Percentiles rank a stretch among this genome's conserved stretches.
Conservation (phyloP, 2,888 invertebrate species). For the Epistrophella euchroma region DNA sequence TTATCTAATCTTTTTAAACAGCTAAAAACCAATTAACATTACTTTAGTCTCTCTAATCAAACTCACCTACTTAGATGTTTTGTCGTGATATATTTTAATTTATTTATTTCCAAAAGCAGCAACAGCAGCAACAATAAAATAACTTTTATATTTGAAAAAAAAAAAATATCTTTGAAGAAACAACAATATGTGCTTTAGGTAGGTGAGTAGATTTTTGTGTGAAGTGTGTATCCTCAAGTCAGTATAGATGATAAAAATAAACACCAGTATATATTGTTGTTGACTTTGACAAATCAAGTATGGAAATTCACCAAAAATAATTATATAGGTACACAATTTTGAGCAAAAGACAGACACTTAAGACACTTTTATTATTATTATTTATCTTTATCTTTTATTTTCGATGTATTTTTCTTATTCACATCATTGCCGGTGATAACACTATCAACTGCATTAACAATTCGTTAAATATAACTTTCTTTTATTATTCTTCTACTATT, state of each 20-base stretch:
- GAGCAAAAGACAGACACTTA: constrained; percentile 6
- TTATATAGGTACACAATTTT: constrained; percentile 1
- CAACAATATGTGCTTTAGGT: background rate
- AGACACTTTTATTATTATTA: background rate
- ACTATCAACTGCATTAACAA: constrained; percentile 45
- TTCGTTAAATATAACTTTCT: constrained; percentile 16
- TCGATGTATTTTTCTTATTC: constrained; percentile 8
- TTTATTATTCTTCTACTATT: constrained; percentile 9
- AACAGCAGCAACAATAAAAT: constrained; percentile 10
- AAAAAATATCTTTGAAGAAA: constrained; percentile 15
- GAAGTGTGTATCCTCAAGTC: constrained; percentile 55
- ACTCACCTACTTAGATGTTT: constrained; percentile 72
- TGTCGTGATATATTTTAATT: constrained; percentile 60
- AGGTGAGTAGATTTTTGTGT: constrained; percentile 8
- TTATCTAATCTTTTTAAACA: constrained; percentile 16
- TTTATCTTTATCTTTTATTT: constrained; percentile 9
- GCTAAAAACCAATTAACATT: constrained; percentile 29
- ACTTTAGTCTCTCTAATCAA: constrained; percentile 60
- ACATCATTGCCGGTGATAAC: constrained; percentile 37
- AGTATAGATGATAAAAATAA: constrained; percentile 20
- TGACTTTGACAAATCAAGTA: constrained; percentile 61
- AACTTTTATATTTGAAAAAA: constrained; percentile 29
- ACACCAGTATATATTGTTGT: constrained; percentile 45
- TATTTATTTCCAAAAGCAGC: constrained; percentile 28
- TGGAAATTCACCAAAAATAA: constrained; percentile 50